Percentiles rank a stretch among this genome's conserved stretches.
Conservation (phyloP, 2,113 vertebrate genomes). For the Lasiurus borealis region DNA sequence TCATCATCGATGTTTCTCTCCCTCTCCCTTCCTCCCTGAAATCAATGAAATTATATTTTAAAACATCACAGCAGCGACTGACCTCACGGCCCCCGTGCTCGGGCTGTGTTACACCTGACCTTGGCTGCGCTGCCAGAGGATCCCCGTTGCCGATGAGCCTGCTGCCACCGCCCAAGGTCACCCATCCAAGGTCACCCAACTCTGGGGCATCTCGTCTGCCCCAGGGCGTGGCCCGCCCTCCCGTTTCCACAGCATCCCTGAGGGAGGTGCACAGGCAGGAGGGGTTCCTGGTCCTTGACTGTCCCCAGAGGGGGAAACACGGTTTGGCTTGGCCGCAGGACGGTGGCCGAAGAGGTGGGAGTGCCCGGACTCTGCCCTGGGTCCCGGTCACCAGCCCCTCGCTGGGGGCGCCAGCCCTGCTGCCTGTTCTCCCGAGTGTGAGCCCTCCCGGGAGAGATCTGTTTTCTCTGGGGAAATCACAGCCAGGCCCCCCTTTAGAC, state of each 20-base stretch:
- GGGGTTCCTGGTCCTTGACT: no score
- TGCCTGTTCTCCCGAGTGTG: not conserved
- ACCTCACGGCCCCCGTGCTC: not conserved
- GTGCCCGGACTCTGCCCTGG: rapidly evolving
- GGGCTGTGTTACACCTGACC: rapidly evolving
- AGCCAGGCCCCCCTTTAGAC: slow-evolving; percentile 10
- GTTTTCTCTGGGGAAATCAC: slow-evolving; percentile 44
- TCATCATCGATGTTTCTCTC: no score
- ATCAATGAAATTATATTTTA: no score
- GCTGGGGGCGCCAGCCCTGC: not conserved
- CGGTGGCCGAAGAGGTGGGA: rapidly evolving
- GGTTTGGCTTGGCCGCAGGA: not conserved
- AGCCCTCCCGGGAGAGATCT: not conserved
- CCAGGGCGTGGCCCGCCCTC: not conserved
- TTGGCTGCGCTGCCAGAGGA: rapidly evolving
- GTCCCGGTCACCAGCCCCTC: rapidly evolving
- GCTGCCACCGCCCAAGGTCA: not conserved
- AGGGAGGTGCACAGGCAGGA: not conserved
- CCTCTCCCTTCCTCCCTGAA: no score
- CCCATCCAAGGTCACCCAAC: not conserved
- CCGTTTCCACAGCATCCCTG: rapidly evolving
- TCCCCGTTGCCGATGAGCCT: rapidly evolving
- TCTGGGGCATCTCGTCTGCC: not conserved
- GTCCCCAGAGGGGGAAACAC: not conserved
- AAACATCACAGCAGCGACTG: not conserved